Evolutionary conservation across 2,797 vertebrate genomes (phyloP).

Genomic region (Hyperoplus immaculatus): DNA sequence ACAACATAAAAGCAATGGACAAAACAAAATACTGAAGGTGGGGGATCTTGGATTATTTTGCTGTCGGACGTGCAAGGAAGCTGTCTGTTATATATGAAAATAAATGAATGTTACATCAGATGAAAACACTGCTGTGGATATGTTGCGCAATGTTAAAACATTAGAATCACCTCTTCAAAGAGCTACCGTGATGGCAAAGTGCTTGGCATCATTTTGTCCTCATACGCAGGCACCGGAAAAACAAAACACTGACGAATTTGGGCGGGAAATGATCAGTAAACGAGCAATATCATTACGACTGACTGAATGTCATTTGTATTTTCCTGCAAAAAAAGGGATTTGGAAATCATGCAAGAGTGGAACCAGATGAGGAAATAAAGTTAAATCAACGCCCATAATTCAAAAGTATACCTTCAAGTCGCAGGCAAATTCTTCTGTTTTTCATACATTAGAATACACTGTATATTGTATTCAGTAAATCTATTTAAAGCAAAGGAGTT

Average conservation of each 20-base stretch:
- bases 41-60: slow-evolving; percentile 4
- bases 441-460: no score
- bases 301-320: neutral
- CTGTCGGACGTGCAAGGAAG: neutral
- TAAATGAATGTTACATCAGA: neutral
- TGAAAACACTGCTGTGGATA: neutral
- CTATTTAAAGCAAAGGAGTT: neutral
- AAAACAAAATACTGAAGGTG: neutral
- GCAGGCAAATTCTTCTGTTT: no score
- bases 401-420: neutral
- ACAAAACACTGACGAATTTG: neutral
- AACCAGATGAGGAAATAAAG: neutral
- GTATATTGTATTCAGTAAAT: no score
- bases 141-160: neutral
- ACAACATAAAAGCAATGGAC: neutral
- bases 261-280: neutral
- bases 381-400: neutral
- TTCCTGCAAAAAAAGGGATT: neutral
- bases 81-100: neutral
- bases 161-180: neutral
- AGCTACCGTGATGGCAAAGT: neutral
- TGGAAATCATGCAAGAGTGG: neutral
- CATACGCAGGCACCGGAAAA: neutral
- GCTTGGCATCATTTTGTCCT: neutral
- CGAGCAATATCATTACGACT: neutral